A percentile compares a stretch with the other conserved stretches of the same genome.
Conservation (phyloP, 2,113 vertebrate genomes). For the Notothenia rossii region DNA sequence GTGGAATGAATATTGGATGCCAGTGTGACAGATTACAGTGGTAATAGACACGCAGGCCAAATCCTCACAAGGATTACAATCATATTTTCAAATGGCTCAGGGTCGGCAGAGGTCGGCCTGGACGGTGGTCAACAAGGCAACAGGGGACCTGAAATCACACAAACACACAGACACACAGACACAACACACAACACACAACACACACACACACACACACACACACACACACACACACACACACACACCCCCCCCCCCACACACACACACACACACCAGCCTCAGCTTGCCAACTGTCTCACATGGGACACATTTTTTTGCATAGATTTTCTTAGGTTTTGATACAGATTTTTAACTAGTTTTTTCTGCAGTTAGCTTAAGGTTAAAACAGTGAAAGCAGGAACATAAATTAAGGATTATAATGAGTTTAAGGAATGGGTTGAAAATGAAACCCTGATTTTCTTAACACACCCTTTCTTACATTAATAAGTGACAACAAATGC, state of each 20-base stretch:
- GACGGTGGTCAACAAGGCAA: conserved; percentile 64
- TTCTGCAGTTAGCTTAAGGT: neutral
- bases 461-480: conserved; percentile 1
- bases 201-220: conserved; percentile 5
- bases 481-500: too few species aligned
- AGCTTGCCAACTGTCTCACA: conserved; percentile 2
- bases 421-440: neutral
- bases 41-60: conserved; percentile 84
- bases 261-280: conserved; percentile 28
- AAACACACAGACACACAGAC: conserved; percentile 24
- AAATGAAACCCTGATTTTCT: neutral
- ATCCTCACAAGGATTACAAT: conserved; percentile 83
- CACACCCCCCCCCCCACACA: conserved; percentile 4
- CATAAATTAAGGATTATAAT: neutral
- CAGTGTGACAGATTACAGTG: conserved; percentile 81
- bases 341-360: neutral
- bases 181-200: conserved; percentile 31
- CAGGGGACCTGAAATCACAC: conserved; percentile 14
- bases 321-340: neutral
- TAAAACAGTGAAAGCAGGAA: neutral
- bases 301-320: neutral
- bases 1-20: conserved; percentile 80
- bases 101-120: conserved; percentile 78
- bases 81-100: conserved; percentile 81
- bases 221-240: conserved; percentile 24